Evolutionary conservation across 2,113 vertebrate genomes (phyloP), one percentile per base, ranked within the genome.

Genomic region (Psilopsiagon aymara): DNA sequence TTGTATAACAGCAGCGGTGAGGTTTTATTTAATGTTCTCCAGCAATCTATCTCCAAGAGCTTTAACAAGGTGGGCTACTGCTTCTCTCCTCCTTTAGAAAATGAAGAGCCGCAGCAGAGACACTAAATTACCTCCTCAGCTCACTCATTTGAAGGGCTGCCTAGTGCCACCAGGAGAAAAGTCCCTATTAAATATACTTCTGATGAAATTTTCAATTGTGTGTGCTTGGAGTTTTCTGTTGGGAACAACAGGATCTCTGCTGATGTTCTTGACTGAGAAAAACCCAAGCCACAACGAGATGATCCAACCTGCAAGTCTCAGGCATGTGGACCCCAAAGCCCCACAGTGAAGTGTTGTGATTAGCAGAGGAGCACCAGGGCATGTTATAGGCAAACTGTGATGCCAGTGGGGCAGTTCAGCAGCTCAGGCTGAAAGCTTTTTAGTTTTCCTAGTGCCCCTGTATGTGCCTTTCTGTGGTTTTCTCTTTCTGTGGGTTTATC

Each of bases 21-120:
- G 81, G 25, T 79, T 75, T 92, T 84, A 82, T 86, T 95, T 91
- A 68, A 86, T 76, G 77, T n/a, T 91, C 75, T 96, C 77, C 92
- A 66, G 33, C 73, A 81, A 29, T 68, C 69, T 55, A 18, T 49
- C 80, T 93, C 74, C 37, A 19, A 82, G 82, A 76, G 52, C 57
- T 86, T 76, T 92, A 92, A 96, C 59, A 76, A 96, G 77, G 46
- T 86, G 88, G 73, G 63, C 66, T 79, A 47, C 70, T 69, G 18
- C 67, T 83, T 52, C 41, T 67, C 49, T 71, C 27, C 28, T 79
- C 73, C n/a, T 87, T 83, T 94, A 90, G 92, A 69, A 88, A 82
- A 86, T 23, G 16, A 64, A 35, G 70, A 84, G 76, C 64, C 28
- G 92, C 78, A 75, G 81, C 80, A 82, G 59, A 82, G 29, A 39